Percentiles rank a stretch among this genome's conserved stretches.
phyloP scores from a whole-genome alignment of 2,888 invertebrate genomes.

The Gisinianus flammeolus region DNA sequence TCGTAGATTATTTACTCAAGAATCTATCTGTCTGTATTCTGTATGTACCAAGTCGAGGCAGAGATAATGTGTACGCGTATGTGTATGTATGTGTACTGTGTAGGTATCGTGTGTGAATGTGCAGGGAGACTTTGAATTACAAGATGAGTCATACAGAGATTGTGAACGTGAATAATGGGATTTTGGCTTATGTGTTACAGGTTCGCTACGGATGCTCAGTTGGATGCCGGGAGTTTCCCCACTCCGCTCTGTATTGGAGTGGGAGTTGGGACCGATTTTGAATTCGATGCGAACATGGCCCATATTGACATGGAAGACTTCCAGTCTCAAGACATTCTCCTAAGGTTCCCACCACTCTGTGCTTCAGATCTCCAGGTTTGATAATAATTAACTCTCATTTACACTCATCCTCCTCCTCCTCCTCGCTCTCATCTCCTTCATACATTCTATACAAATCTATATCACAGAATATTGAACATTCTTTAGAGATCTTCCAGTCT shows the following conservation, averaged over 20 bases:
- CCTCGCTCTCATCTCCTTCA: not conserved
- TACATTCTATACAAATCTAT: too few relatives aligned
- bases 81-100: not conserved
- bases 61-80: not conserved
- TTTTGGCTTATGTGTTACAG: constrained; percentile 26
- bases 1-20: not conserved
- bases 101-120: not conserved
- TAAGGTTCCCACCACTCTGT: constrained; percentile 73
- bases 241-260: constrained; percentile 43
- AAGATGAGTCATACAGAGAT: constrained; percentile 16
- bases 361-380: constrained; percentile 64
- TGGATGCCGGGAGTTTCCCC: constrained; percentile 40
- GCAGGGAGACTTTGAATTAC: not conserved
- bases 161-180: constrained; percentile 1
- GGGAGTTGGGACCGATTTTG: constrained; percentile 42
- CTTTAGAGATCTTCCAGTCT: too few relatives aligned
- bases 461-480: too few relatives aligned
- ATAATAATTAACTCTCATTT: constrained; percentile 7
- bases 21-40: too few relatives aligned
- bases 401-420: not conserved
- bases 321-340: constrained; percentile 84
- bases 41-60: not conserved
- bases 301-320: constrained; percentile 96
- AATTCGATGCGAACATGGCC: constrained; percentile 86
- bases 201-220: constrained; percentile 43